phyloP scores from a whole-genome alignment of 2,888 invertebrate genomes.

The Cephus runcator region DNA sequence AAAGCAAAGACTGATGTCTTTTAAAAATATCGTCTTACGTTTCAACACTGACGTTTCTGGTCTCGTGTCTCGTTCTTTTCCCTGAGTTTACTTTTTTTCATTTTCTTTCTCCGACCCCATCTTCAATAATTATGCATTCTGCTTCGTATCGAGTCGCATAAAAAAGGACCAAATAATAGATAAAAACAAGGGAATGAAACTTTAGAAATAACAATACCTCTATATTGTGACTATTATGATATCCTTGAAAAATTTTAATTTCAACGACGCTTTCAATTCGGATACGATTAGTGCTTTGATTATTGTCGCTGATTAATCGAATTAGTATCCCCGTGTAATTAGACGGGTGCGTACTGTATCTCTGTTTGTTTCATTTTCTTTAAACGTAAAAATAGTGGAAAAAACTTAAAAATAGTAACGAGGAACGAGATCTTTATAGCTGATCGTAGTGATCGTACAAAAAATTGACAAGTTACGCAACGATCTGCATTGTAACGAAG shows the following conservation, averaged over 20 bases:
- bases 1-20: slow-evolving; percentile 42
- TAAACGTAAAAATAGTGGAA: neutral
- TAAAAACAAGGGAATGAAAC: neutral
- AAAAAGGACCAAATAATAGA: neutral
- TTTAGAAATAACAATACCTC: neutral
- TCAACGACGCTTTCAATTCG: neutral
- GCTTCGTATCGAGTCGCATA: neutral
- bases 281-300: neutral
- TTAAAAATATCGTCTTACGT: slow-evolving; percentile 28
- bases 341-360: neutral
- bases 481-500: slow-evolving; percentile 6
- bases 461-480: neutral
- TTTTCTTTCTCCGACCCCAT: no score
- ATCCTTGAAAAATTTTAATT: neutral
- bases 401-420: neutral
- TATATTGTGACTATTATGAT: neutral
- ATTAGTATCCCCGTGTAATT: neutral
- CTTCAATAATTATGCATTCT: neutral
- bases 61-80: neutral
- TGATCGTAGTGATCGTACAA: neutral
- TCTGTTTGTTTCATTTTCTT: neutral
- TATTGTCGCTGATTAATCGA: neutral
- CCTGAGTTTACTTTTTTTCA: neutral
- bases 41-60: neutral
- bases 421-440: neutral